Evolutionary conservation across 2,797 vertebrate species (phyloP).

Genomic region (Choloepus didactylus): DNA sequence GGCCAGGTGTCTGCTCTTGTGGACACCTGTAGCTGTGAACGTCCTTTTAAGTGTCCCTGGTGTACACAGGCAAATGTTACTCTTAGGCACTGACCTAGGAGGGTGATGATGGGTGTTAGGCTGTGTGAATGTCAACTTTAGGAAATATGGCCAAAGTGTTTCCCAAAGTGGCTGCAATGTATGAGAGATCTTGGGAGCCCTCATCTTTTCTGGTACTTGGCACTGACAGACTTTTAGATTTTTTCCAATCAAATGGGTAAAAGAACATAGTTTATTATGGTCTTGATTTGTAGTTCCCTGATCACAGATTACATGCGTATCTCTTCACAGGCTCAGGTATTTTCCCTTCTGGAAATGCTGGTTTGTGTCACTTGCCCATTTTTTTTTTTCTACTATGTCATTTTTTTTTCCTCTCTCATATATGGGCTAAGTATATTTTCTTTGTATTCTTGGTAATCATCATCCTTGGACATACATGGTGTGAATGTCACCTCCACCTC

Average conservation of each 20-base stretch:
- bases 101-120: not conserved
- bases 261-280: not conserved
- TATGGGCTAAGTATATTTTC: not conserved
- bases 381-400: not conserved
- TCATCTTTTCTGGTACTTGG: not conserved
- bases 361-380: rapidly evolving
- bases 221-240: too few species aligned
- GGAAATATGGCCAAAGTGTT: not conserved
- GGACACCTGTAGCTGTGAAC: not conserved
- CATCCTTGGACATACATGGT: rapidly evolving
- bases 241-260: not conserved
- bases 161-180: not conserved
- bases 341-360: not conserved
- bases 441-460: not conserved
- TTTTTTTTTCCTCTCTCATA: not conserved
- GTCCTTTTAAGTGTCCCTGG: not conserved
- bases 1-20: not conserved
- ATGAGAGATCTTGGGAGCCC: not conserved
- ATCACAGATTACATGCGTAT: not conserved
- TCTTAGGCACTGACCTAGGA: not conserved
- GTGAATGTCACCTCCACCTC: not conserved
- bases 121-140: not conserved
- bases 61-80: rapidly evolving
- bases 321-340: not conserved
- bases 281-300: not conserved